Percentiles rank a stretch among this genome's conserved stretches.
phyloP scores from a whole-genome alignment of 2,113 vertebrate genomes.

The Silurus meridionalis region DNA sequence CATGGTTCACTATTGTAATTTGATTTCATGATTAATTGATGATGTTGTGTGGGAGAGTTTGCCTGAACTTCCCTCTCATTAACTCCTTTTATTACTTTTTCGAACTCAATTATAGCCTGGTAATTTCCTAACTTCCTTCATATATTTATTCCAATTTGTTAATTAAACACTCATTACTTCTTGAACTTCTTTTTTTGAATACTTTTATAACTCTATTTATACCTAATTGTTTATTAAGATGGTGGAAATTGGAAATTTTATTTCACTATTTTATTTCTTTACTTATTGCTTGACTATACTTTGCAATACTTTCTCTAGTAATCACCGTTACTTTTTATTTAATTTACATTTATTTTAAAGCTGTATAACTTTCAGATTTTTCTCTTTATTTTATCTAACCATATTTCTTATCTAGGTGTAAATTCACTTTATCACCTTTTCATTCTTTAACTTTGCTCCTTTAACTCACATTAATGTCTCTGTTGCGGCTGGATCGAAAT shows the following conservation, averaged over 20 bases:
- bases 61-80: background rate
- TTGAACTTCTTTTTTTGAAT: background rate
- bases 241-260: background rate
- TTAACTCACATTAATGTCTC: background rate
- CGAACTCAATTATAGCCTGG: background rate
- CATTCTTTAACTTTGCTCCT: background rate
- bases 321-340: background rate
- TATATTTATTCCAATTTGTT: background rate
- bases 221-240: background rate
- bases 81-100: background rate
- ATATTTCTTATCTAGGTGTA: background rate
- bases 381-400: background rate
- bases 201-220: background rate
- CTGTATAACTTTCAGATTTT: background rate
- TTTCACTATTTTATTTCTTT: background rate
- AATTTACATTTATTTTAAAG: background rate
- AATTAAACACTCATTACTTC: background rate
- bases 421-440: background rate
- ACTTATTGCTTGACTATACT: background rate
- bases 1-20: background rate
- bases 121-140: background rate
- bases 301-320: background rate
- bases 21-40: conserved; percentile 20
- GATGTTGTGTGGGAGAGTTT: background rate
- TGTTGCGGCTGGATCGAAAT: background rate